A percentile compares a stretch with the other conserved stretches of the same genome.
These are phyloP conservation scores for Opisthograptis luteolata DNA, from an alignment of 2,888 invertebrate species.

Conservation along the genomic window DNA sequence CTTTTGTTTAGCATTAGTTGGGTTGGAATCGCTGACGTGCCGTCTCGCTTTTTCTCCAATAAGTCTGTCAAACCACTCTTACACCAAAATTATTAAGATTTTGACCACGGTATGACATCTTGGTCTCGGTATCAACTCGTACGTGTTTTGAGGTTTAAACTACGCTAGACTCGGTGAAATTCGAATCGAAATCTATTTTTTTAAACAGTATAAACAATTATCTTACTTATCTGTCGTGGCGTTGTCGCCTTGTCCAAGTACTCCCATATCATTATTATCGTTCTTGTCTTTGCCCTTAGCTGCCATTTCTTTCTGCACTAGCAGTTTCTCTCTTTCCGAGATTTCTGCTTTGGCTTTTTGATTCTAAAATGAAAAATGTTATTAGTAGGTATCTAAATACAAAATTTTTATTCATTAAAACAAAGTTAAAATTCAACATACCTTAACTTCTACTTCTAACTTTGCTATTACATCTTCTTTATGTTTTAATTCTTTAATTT, in stretches of 20 bases:
- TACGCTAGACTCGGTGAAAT: too few species aligned
- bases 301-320: conserved; percentile 66
- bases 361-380: conserved; percentile 53
- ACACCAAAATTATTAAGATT: too few species aligned
- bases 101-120: too few species aligned
- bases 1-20: too few species aligned
- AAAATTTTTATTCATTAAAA: not conserved
- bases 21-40: too few species aligned
- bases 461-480: conserved; percentile 67
- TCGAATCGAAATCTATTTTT: too few species aligned
- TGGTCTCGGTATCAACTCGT: too few species aligned
- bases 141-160: too few species aligned
- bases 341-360: conserved; percentile 70
- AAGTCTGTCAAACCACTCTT: too few species aligned
- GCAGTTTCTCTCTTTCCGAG: conserved; percentile 67
- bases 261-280: conserved; percentile 67
- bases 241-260: conserved; percentile 66
- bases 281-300: conserved; percentile 67
- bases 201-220: too few species aligned
- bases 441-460: conserved; percentile 66
- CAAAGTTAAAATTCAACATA: not conserved
- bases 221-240: conserved; percentile 58
- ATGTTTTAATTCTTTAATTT: conserved; percentile 67
- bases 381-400: not conserved
- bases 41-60: too few species aligned